These are phyloP conservation scores for Hydrozoanthus gracilis DNA, from an alignment of 92 coral and sea anemone species.

Conservation along the genomic window DNA sequence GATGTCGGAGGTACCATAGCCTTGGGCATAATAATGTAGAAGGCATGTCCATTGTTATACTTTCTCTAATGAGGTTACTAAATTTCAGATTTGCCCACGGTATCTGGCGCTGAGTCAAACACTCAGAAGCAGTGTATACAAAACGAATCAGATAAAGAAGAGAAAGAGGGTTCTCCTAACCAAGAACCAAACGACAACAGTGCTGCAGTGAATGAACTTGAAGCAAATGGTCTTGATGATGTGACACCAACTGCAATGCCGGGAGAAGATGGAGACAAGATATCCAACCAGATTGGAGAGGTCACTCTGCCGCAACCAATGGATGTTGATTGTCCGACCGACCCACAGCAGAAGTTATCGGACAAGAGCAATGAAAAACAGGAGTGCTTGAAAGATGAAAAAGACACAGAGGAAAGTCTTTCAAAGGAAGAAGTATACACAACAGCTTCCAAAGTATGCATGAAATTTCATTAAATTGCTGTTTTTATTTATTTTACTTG, in stretches of 20 bases:
- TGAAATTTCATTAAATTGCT: neutral
- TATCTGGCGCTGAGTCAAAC: neutral
- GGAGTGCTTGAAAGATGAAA: neutral
- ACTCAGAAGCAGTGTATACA: neutral
- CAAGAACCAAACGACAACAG: neutral
- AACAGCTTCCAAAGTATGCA: slow-evolving; percentile 19
- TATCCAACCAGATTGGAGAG: neutral
- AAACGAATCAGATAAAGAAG: neutral
- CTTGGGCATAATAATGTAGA: too few species aligned
- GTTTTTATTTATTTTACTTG: neutral
- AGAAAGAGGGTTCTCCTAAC: neutral
- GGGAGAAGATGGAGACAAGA: neutral
- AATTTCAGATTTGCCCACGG: neutral
- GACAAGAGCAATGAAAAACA: neutral
- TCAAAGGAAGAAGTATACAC: neutral
- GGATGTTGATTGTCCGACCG: slow-evolving; percentile 24
- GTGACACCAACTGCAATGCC: neutral
- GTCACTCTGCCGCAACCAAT: slow-evolving; percentile 23
- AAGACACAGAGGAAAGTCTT: neutral
- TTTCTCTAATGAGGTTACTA: neutral
- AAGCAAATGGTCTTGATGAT: neutral
- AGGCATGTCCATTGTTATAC: too few species aligned
- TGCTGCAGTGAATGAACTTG: neutral
- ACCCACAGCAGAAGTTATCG: neutral
- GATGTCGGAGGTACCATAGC: too few species aligned